These are phyloP conservation scores for Coptodon bakossiorum DNA, from an alignment of 2,113 vertebrate genomes.

Conservation along the genomic window DNA sequence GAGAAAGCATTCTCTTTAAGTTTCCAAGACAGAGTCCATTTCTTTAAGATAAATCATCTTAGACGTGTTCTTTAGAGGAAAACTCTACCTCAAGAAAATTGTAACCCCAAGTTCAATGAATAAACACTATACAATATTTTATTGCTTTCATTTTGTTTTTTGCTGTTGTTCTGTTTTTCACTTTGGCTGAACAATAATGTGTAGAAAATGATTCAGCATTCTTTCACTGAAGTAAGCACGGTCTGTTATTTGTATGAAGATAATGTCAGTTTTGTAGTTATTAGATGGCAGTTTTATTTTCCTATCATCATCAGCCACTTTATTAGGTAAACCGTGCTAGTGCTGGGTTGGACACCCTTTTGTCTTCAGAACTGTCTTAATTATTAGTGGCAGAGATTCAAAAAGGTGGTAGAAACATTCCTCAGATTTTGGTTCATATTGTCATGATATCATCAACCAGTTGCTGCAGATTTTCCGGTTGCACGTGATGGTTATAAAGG, in stretches of 20 bases:
- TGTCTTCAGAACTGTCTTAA: background rate
- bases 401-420: background rate
- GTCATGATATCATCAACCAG: background rate
- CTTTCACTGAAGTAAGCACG: background rate
- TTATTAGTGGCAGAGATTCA: background rate
- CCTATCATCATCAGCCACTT: background rate
- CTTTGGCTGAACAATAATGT: background rate
- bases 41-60: background rate
- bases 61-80: background rate
- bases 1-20: background rate
- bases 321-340: background rate
- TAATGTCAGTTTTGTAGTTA: background rate
- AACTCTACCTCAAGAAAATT: slow-evolving; percentile 48
- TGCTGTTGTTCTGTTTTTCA: background rate
- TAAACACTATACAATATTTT: background rate
- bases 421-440: background rate
- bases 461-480: background rate
- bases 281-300: background rate
- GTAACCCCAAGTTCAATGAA: slow-evolving; percentile 50
- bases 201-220: background rate
- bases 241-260: background rate
- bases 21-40: background rate
- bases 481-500: background rate
- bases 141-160: slow-evolving; percentile 6
- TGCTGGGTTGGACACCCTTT: background rate